Conservation (phyloP, 2,888 invertebrate genomes). For the Drosophila fulvimacula region DNA sequence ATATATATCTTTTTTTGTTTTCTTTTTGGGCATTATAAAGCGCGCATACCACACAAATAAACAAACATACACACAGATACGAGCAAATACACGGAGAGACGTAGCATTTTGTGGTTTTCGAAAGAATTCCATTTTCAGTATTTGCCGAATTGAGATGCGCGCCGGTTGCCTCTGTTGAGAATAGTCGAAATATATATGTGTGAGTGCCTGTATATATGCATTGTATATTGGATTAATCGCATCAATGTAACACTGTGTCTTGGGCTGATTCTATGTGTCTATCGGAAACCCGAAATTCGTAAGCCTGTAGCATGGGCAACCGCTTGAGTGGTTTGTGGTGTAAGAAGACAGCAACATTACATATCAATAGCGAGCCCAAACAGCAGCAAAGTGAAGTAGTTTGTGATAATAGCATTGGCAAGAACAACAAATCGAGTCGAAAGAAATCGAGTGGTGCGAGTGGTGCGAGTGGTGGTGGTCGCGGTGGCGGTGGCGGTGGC, state of each 20-base stretch:
- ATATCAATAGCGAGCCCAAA: conserved; percentile 51
- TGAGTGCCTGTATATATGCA: not conserved
- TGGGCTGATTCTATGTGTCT: not conserved
- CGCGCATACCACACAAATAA: conserved; percentile 35
- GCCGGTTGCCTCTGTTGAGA: conserved; percentile 62
- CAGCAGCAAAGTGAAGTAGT: conserved; percentile 23
- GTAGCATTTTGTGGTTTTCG: conserved; percentile 75
- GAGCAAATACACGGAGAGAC: not conserved
- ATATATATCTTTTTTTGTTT: conserved; percentile 28
- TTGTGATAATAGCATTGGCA: conserved; percentile 30
- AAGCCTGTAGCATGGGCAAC: conserved; percentile 83
- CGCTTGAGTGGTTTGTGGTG: conserved; percentile 84
- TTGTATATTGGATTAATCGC: conserved; percentile 26
- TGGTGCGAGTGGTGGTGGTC: conserved; percentile 9
- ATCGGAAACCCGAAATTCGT: too few relatives aligned
- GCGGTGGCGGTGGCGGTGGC: conserved; percentile 34
- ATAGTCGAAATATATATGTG: not conserved
- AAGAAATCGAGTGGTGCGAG: conserved; percentile 56
- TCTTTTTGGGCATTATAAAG: conserved; percentile 49
- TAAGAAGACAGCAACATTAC: conserved; percentile 80
- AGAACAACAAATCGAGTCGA: conserved; percentile 47
- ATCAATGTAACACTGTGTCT: conserved; percentile 22
- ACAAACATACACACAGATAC: conserved; percentile 25
- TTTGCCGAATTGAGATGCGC: conserved; percentile 82
- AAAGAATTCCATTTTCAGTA: conserved; percentile 82